Conservation (phyloP, 92 coral and sea anemone species). For the Palythoa caribaeorum region DNA sequence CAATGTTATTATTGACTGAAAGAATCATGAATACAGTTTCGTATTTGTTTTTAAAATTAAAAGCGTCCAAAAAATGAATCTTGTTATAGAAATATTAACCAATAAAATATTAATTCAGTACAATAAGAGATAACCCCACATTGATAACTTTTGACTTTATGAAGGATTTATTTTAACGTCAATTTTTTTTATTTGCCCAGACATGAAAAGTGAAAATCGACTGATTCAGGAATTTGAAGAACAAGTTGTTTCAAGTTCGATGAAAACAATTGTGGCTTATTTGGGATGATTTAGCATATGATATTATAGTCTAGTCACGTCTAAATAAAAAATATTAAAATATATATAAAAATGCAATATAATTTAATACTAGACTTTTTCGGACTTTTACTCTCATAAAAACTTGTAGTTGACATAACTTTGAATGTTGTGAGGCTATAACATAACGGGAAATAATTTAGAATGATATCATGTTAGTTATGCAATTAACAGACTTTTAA, state of each 20-base stretch:
- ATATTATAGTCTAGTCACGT: background rate
- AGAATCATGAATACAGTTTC: background rate
- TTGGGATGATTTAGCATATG: background rate
- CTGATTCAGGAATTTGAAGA: conserved; percentile 16
- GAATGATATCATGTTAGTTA: too few relatives aligned
- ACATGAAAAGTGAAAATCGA: background rate
- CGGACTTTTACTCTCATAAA: background rate
- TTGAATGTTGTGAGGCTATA: background rate
- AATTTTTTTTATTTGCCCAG: background rate
- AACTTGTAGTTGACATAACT: background rate
- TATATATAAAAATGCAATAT: background rate
- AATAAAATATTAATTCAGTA: background rate
- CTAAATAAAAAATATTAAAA: background rate
- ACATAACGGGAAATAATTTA: too few relatives aligned
- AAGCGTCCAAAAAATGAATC: background rate
- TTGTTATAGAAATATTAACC: background rate
- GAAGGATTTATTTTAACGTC: background rate
- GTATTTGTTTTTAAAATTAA: background rate
- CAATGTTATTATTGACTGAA: background rate
- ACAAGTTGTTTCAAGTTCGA: background rate
- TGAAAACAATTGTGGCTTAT: conserved; percentile 16
- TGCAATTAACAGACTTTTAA: background rate
- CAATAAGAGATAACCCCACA: background rate
- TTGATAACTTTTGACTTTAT: background rate
- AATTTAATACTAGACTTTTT: background rate